Evolutionary conservation across 2,888 invertebrate species (phyloP).

Genomic region (Scaptomyza caliginosa): DNA sequence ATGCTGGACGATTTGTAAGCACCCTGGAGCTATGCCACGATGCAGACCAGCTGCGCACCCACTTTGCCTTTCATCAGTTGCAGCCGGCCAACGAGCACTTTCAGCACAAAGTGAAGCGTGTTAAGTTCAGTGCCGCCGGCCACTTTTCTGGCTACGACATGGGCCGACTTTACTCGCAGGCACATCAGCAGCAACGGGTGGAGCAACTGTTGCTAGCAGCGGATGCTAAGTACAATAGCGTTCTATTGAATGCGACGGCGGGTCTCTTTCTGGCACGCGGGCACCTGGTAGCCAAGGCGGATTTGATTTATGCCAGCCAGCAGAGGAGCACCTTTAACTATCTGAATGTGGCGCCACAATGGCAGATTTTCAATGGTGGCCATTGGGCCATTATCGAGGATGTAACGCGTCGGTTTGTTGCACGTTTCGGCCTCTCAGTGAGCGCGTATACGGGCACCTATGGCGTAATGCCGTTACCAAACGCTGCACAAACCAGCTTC

Average conservation of each 20-base stretch:
- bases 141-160: slow-evolving; percentile 79
- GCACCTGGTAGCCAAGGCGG: slow-evolving; percentile 85
- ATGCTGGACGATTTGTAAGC: slow-evolving; percentile 75
- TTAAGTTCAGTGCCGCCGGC: slow-evolving; percentile 80
- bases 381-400: slow-evolving; percentile 86
- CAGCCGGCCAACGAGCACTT: slow-evolving; percentile 83
- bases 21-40: slow-evolving; percentile 84
- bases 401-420: slow-evolving; percentile 84
- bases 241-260: slow-evolving; percentile 52
- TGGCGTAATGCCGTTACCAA: slow-evolving; percentile 85
- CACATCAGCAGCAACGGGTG: slow-evolving; percentile 80
- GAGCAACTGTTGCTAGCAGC: slow-evolving; percentile 65
- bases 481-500: slow-evolving; percentile 65
- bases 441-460: slow-evolving; percentile 86
- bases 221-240: slow-evolving; percentile 1
- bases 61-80: slow-evolving; percentile 82
- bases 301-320: slow-evolving; percentile 85
- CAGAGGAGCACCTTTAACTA: slow-evolving; percentile 86
- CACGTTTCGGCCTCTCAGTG: slow-evolving; percentile 74
- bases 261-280: slow-evolving; percentile 84
- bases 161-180: slow-evolving; percentile 77
- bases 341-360: slow-evolving; percentile 86
- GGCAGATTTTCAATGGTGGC: slow-evolving; percentile 86
- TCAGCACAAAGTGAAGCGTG: slow-evolving; percentile 83
- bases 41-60: slow-evolving; percentile 75